Evolutionary conservation across 2,888 invertebrate species (phyloP).

Genomic region (Drosophila nr. perissopoda): DNA sequence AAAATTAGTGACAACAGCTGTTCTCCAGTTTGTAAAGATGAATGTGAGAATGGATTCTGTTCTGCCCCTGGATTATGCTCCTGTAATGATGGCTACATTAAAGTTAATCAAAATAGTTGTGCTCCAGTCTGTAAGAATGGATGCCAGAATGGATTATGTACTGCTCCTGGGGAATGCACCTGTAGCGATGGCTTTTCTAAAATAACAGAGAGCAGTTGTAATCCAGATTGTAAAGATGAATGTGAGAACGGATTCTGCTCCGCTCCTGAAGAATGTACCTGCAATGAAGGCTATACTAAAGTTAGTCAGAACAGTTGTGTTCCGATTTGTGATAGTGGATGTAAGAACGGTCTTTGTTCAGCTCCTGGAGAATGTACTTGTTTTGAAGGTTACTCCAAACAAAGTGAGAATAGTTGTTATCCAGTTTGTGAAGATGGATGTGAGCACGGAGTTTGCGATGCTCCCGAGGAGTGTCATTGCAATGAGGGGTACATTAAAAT

Average conservation of each 20-base stretch:
- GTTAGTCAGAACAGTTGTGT: conserved; percentile 6
- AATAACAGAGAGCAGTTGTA: conserved; percentile 17
- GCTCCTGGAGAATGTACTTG: conserved; percentile 30
- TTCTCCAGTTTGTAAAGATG: no score
- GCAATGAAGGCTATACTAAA: conserved; percentile 1
- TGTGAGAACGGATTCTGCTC: conserved; percentile 29
- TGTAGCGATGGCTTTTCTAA: no score
- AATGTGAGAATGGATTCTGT: no score
- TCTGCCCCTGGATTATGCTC: no score
- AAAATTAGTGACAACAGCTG: no score
- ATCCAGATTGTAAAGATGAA: conserved; percentile 3
- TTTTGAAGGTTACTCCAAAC: conserved; percentile 11
- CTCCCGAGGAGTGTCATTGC: conserved; percentile 30
- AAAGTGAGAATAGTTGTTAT: conserved; percentile 5
- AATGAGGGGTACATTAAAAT: conserved; percentile 14
- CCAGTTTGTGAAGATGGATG: conserved; percentile 29
- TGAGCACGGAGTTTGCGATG: conserved; percentile 36
- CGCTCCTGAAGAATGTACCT: conserved; percentile 30
- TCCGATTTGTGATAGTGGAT: conserved; percentile 15
- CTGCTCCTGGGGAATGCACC: no score
- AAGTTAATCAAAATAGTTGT: no score
- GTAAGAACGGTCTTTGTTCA: conserved; percentile 37
- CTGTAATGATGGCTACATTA: no score
- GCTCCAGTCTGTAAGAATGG: no score
- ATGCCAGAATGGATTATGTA: no score